These are phyloP conservation scores for Lepidocyrtinus sp. DNA, from an alignment of 2,888 invertebrate genomes.

Conservation along the genomic window DNA sequence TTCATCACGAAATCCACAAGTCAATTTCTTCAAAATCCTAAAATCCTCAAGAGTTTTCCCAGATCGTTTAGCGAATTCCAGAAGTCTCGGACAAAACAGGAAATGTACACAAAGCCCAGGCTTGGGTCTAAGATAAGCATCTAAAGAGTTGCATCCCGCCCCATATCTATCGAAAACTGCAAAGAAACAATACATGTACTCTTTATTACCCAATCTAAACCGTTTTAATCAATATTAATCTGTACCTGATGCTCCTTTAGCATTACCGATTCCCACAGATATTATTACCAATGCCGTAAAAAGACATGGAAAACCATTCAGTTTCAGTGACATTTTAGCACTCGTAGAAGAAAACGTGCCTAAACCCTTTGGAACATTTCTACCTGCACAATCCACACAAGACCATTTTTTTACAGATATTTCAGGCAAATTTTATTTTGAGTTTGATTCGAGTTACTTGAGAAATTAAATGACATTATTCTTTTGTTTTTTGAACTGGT, in stretches of 20 bases:
- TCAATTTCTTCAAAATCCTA: slow-evolving; percentile 29
- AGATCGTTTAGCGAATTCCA: slow-evolving; percentile 25
- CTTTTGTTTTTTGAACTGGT: background rate
- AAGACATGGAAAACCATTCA: background rate
- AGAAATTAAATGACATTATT: background rate
- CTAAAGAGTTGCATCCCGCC: slow-evolving; percentile 18
- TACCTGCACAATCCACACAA: background rate
- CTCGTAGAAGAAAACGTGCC: too few species aligned
- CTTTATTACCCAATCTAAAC: background rate
- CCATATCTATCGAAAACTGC: background rate
- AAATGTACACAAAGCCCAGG: slow-evolving; percentile 24
- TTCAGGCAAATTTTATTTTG: background rate
- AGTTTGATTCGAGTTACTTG: background rate
- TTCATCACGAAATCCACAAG: slow-evolving; percentile 36
- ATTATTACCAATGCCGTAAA: background rate
- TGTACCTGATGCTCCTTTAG: background rate
- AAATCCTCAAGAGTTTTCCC: slow-evolving; percentile 39
- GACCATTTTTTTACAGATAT: background rate
- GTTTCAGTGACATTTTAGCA: too few species aligned
- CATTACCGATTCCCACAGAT: background rate
- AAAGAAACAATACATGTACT: background rate
- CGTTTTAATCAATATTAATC: background rate
- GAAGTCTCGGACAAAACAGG: slow-evolving; percentile 38
- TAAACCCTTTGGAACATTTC: too few species aligned
- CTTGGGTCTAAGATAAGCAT: background rate